phyloP scores from a whole-genome alignment of 2,797 vertebrate species.

The Macropus fuliginosus region DNA sequence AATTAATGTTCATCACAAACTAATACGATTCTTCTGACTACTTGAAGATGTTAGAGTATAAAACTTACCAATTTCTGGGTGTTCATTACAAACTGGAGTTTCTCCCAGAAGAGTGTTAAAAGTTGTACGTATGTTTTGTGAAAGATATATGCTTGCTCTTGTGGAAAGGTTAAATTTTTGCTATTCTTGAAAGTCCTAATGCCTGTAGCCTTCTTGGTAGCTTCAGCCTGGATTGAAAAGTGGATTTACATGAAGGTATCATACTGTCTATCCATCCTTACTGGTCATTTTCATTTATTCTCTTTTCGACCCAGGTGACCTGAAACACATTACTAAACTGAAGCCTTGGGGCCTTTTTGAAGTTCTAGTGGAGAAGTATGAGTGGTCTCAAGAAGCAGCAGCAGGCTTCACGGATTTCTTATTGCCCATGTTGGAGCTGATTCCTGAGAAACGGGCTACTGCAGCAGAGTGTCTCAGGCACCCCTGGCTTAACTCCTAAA shows the following conservation, averaged over 20 bases:
- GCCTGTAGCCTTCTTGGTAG: not conserved
- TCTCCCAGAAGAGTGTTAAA: constrained; percentile 35
- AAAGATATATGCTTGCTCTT: constrained; percentile 8
- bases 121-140: not conserved
- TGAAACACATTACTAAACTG: constrained; percentile 98
- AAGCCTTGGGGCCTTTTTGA: constrained; percentile 98
- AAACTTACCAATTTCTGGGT: not conserved
- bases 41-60: not conserved
- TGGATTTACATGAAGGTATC: constrained; percentile 20
- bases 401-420: constrained; percentile 95
- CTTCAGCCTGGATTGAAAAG: not conserved
- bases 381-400: constrained; percentile 96
- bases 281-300: constrained; percentile 41
- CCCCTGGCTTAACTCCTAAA: constrained; percentile 93
- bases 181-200: not conserved
- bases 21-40: not conserved
- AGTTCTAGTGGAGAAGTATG: constrained; percentile 97
- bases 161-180: not conserved
- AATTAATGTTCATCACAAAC: not conserved
- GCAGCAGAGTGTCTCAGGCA: constrained; percentile 96
- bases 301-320: constrained; percentile 89
- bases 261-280: not conserved
- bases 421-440: constrained; percentile 96
- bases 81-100: not conserved
- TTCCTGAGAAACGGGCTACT: constrained; percentile 95